Base-by-base conservation (phyloP, 2,888 invertebrate genomes). In the Cheilosia urbana region DNA sequence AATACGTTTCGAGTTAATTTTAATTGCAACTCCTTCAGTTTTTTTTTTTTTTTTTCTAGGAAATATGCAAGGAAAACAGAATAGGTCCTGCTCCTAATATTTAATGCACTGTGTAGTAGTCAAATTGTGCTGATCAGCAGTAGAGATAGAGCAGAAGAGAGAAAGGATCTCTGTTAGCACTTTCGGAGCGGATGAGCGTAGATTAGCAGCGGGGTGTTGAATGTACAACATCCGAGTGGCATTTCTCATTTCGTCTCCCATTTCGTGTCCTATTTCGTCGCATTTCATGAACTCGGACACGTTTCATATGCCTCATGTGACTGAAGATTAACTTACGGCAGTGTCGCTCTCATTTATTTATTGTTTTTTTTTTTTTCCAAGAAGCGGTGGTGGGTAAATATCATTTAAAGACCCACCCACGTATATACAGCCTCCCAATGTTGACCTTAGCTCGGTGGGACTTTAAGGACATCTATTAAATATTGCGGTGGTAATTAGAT, bases 401-500 rank as follows among this genome's bases (percentile, higher is more conserved):
- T 45, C 34, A 21, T 11, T 42, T 24, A 53, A 47, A 42, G 53
- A 51, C 72, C 37, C 45, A 27, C 11, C 30, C 45, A 42, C 24
- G n/a, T 1, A 30, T 30, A 27, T 13, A 42, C 55, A 40, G 47
- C 17, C 47, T 47, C 19, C 47, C 19, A 19, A 45, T 72, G 45
- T 51, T 66, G 63, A 34, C 62, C 77, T 51, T 37, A 63, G 15
- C 13, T n/a, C 24, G 53, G 60, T 45, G 34, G 57, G 62, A 63
- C 42, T 58, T 58, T 27, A 24, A 55, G 58, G 21, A 66, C 40
- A 60, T 45, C 68, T 73, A 69, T 79, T 73, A 73, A 79, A 73
- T 79, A 65, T 65, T 71, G 75, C 53, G 68, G 63, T 60, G 69
- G 75, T 84, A 75, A 84, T 84, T 84, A 84, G 69, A 63, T 75